These are phyloP conservation scores for Xyrauchen texanus DNA, from an alignment of 2,113 vertebrate species.

Conservation along the genomic window DNA sequence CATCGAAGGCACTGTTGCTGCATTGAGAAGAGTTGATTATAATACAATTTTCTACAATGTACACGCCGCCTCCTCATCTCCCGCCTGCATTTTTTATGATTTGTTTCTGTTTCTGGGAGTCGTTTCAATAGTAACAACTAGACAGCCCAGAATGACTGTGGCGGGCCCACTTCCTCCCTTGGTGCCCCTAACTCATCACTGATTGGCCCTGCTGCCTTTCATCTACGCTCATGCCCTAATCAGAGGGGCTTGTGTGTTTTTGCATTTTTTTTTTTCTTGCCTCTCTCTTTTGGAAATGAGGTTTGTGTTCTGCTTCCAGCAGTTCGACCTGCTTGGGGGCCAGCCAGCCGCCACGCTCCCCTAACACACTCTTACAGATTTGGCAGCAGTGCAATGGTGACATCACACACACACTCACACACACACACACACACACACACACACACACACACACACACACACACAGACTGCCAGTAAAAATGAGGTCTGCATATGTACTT, in stretches of 20 bases:
- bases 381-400: conserved; percentile 50
- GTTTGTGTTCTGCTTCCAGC: conserved; percentile 59
- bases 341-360: conserved; percentile 31
- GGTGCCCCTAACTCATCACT: conserved; percentile 70
- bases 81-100: conserved; percentile 33
- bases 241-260: conserved; percentile 56
- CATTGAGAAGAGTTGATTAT: conserved; percentile 45
- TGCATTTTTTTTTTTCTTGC: conserved; percentile 46
- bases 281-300: conserved; percentile 51
- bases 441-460: conserved; percentile 26
- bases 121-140: conserved; percentile 65
- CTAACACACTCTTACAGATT: conserved; percentile 43
- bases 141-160: conserved; percentile 66
- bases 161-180: conserved; percentile 69
- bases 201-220: conserved; percentile 68
- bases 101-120: conserved; percentile 63
- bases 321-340: conserved; percentile 41
- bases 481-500: conserved; percentile 36
- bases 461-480: conserved; percentile 34
- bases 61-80: background rate
- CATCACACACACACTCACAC: conserved; percentile 50
- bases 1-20: conserved; percentile 5
- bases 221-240: conserved; percentile 63
- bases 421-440: conserved; percentile 3
- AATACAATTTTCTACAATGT: conserved; percentile 54